Evolutionary conservation across 2,797 vertebrate genomes (phyloP), one percentile per base, ranked within the genome.

Genomic region (Arremon brunneinucha): DNA sequence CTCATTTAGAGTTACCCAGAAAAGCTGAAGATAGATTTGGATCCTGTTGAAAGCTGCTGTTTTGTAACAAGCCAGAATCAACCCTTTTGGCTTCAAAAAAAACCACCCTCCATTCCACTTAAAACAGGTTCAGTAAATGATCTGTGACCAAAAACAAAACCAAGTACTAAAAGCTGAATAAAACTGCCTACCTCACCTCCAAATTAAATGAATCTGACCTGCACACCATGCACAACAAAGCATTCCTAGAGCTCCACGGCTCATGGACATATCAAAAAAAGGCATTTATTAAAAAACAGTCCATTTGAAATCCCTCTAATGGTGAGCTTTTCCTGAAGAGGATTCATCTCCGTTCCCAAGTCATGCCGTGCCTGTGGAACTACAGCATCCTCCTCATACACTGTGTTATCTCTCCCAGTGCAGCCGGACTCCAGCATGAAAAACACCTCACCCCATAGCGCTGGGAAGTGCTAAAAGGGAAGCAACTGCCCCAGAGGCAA

Each of bases 21-120:
- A 96, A 93, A 94, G 95, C 94, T 91, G 94, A 97, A 96, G 95
- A 96, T 95, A 96, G 94, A 95, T 91, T 96, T 96, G 96, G 96
- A 96, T 95, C 82, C 76, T 55, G 89, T 95, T 97, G 89, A 95
- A 97, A 97, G 93, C 81, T 22, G 0, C 93, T 96, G 87, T 87
- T 95, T 90, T 94, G 90, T 89, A 95, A 92, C 84, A 94, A 96
- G 79, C 94, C 94, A 97, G 94, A 93, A 87, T 84, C 90, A 96
- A 83, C 69, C 76, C 75, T 94, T 76, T 91, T 91, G 94, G 94
- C 72, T 94, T 93, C 34, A 83, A 87, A 90, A 94, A 92, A 87
- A 90, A 20, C 4, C 76, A 90, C 75, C 34, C 88, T 89, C 65
- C 41, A n/a, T 94, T 96, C 93, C 94, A 95, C 94, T 95, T 97